Evolutionary conservation across 2,888 invertebrate species (phyloP), one percentile per base, ranked within the genome.

Genomic region (Argynnis bischoffii): DNA sequence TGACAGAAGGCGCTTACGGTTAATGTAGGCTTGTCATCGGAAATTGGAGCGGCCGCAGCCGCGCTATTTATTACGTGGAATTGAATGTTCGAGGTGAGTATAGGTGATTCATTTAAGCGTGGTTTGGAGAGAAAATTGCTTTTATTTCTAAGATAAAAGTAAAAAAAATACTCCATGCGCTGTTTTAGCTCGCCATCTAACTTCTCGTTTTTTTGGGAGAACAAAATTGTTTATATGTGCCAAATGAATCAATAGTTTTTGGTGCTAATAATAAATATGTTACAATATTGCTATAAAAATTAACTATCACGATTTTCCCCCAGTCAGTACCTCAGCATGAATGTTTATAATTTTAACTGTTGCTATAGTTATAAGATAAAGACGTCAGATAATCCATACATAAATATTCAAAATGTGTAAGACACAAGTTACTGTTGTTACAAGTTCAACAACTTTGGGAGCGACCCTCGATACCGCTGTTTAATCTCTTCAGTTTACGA

Each of bases 21-120:
- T 89, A 89, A 90, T 90, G 85, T 88, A 85, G 88, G 88, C 84
- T 86, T 88, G 89, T 89, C 89, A 89, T 84, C 86, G 85, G 83
- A 87, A 90, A 90, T 90, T 88, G 88, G 86, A 83, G 83, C 82
- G 84, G 77, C 79, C 83, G 79, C 81, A 85, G 81, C 84, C 85
- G 81, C 82, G 82, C 82, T 83, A 88, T 90, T 89, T 89, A 86
- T 90, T 85, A 86, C 82, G 74, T 77, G 79, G 81, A 86, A 89
- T 88, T 85, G 87, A 87, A 87, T 86, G 81, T 80, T 83, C 77
- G 78, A 80, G 81, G 76, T 79, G 74, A 77, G 75, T 74, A 75
- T 77, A 74, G 74, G 75, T 75, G 74, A 74, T 75, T 75, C 75
- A 75, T 69, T 70, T 69, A 69, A 64, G 60, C 71, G 71, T 67